These are phyloP conservation scores for Drosophila falleni DNA, from an alignment of 2,888 invertebrate species.

Conservation along the genomic window DNA sequence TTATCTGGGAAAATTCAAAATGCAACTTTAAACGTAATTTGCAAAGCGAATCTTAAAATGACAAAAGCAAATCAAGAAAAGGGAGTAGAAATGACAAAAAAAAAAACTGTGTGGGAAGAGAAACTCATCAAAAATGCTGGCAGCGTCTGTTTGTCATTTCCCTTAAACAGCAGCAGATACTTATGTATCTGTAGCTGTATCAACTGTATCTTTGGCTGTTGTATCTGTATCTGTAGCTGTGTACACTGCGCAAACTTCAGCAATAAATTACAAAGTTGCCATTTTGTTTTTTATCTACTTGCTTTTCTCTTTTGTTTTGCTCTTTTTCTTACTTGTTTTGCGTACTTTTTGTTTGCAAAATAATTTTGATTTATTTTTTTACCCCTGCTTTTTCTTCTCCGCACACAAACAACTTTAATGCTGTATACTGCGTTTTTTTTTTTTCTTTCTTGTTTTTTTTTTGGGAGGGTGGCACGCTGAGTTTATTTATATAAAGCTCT, in stretches of 20 bases:
- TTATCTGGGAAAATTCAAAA: conserved; percentile 19
- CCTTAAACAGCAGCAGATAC: conserved; percentile 9
- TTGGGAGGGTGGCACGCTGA: conserved; percentile 51
- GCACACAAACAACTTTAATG: conserved; percentile 31
- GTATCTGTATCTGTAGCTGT: conserved; percentile 48
- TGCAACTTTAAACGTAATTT: conserved; percentile 58
- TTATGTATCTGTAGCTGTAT: conserved; percentile 34
- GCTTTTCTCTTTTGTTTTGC: conserved; percentile 40
- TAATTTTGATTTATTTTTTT: conserved; percentile 81
- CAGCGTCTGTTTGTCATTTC: conserved; percentile 64
- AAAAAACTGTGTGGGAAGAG: conserved; percentile 6
- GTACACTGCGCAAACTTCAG: conserved; percentile 74
- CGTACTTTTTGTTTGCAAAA: conserved; percentile 78
- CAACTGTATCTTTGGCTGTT: neutral
- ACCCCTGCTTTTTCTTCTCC: conserved; percentile 9
- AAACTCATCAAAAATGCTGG: conserved; percentile 63
- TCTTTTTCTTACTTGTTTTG: conserved; percentile 36
- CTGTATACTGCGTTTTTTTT: conserved; percentile 18
- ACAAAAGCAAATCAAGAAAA: conserved; percentile 1
- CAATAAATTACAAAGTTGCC: conserved; percentile 82
- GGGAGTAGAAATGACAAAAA: neutral
- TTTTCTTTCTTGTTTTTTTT: conserved; percentile 10
- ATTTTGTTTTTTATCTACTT: conserved; percentile 75
- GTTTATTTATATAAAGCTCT: conserved; percentile 81
- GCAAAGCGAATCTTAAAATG: conserved; percentile 41